phyloP scores from a whole-genome alignment of 2,797 vertebrate species.

The Morelia viridis region DNA sequence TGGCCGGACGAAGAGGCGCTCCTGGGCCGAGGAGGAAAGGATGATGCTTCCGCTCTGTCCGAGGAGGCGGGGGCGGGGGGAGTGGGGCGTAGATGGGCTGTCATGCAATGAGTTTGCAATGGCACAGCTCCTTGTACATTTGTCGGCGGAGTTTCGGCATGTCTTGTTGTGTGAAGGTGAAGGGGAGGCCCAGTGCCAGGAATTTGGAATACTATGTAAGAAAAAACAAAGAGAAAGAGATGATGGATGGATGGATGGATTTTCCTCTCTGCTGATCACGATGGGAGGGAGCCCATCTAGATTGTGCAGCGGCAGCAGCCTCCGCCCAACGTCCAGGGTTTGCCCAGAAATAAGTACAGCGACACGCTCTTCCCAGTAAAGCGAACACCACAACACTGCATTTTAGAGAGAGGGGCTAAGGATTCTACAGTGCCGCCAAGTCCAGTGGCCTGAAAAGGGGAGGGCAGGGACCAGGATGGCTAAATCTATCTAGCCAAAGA shows the following conservation, averaged over 20 bases:
- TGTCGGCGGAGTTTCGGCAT: conserved; percentile 92
- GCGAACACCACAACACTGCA: too few relatives aligned
- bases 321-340: too few relatives aligned
- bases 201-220: conserved; percentile 88
- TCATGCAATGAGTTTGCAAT: conserved; percentile 92
- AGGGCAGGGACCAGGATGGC: too few relatives aligned
- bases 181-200: conserved; percentile 86
- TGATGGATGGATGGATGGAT: rapidly evolving
- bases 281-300: too few relatives aligned
- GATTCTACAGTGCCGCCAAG: too few relatives aligned
- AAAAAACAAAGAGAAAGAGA: conserved; percentile 31
- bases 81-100: neutral
- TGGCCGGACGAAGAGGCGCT: neutral
- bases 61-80: neutral
- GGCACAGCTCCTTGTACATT: conserved; percentile 98
- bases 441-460: too few relatives aligned
- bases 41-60: neutral
- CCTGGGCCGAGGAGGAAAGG: neutral
- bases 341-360: too few relatives aligned
- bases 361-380: too few relatives aligned
- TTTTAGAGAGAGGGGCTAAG: too few relatives aligned
- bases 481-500: neutral
- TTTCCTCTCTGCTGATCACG: too few relatives aligned
- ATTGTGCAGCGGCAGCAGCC: too few relatives aligned
- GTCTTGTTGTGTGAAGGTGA: conserved; percentile 91